A percentile compares a stretch with the other conserved stretches of the same genome.
These are phyloP conservation scores for Penaeus indicus DNA, from an alignment of 1,140 invertebrate species.

Conservation along the genomic window DNA sequence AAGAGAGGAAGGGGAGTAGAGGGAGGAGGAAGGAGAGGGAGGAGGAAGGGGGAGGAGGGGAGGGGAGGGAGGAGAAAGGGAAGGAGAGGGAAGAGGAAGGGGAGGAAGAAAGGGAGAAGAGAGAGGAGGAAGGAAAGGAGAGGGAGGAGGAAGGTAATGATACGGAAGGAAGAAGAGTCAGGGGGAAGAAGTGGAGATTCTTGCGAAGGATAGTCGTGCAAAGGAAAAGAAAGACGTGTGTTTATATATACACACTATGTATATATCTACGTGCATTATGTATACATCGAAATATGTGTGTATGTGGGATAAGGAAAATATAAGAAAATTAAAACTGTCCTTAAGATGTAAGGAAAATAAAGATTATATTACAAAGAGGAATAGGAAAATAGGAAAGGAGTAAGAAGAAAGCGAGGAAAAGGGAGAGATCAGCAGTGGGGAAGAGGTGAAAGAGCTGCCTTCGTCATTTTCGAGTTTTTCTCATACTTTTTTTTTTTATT, in stretches of 20 bases:
- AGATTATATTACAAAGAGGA: too few relatives aligned
- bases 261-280: too few relatives aligned
- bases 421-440: too few relatives aligned
- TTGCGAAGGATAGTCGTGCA: not conserved
- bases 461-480: too few relatives aligned
- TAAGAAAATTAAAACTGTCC: too few relatives aligned
- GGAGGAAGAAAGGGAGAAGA: not conserved
- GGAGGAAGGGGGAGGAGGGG: not conserved
- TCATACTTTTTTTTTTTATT: conserved; percentile 1
- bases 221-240: not conserved
- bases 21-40: not conserved
- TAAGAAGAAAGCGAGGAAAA: too few relatives aligned
- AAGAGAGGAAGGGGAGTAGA: not conserved
- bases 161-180: not conserved
- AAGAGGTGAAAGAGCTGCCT: too few relatives aligned
- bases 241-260: too few relatives aligned
- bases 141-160: not conserved
- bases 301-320: too few relatives aligned
- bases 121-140: not conserved
- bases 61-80: not conserved
- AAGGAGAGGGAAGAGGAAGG: not conserved
- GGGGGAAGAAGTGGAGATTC: not conserved
- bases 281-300: too few relatives aligned
- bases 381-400: too few relatives aligned
- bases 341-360: too few relatives aligned